Base-by-base conservation (phyloP, 2,888 invertebrate genomes). In the Linnaemya vulpina region DNA sequence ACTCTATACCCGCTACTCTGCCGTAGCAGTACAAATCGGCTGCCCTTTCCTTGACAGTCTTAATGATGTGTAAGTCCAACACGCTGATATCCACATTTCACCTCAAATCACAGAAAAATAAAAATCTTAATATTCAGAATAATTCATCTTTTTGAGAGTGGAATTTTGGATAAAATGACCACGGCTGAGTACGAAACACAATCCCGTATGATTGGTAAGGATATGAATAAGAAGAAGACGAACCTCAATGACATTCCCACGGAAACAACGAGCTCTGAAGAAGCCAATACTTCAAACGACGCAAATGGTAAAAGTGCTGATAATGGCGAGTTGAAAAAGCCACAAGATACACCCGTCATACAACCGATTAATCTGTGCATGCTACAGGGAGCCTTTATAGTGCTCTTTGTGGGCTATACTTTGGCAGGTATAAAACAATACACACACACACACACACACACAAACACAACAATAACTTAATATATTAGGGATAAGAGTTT, bases 111-210 rank as follows among this genome's bases (percentile, higher is more conserved):
- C n/a, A n/a, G 88, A 9, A 15, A 0, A 38, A 9, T 20, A 40
- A 46, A 38, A 25, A 46, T 38, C 87, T 43, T 38, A 35, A 68
- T 38, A 58, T 35, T 53, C 15, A 96, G 96, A 38, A 92, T 96
- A 1, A 95, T 96, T 94, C 94, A 94, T 49, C 93, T 96, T 8
- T 96, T 96, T 88, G 96, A 96, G 92, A 95, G 95, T 1, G 96
- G 96, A 2, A 96, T 96, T 65, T 91, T 96, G 71, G 94, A 95
- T 0, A 96, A 96, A 92, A 96, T 96, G 93, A 96, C 96, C 0
- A 95, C 95, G 87, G 95, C 95, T 73, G 96, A 96, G 89, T 96
- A 96, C 89, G 95, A 94, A 89, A 95, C 94, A 85, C 93, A 96
- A 87, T 95, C 95, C 93, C 95, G 93, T 93, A 92, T 93, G 53